Conservation (phyloP, 2,797 vertebrate genomes). For the Poeciliopsis paucimaculata region DNA sequence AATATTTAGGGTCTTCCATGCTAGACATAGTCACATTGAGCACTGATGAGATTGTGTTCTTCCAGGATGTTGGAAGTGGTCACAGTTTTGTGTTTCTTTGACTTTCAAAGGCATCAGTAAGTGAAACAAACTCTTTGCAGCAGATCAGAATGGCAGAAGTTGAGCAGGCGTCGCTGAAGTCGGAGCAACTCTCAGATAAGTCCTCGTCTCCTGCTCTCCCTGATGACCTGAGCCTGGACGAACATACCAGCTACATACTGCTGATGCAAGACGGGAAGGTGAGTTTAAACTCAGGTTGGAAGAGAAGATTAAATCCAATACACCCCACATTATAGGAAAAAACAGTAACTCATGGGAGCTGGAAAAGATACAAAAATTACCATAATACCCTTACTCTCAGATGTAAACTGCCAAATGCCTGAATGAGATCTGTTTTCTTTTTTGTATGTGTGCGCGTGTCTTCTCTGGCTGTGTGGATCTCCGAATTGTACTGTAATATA, state of each 20-base stretch:
- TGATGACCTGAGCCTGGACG: constrained; percentile 91
- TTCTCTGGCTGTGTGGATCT: no score
- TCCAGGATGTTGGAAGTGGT: constrained; percentile 5
- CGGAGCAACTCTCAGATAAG: constrained; percentile 88
- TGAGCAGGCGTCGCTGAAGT: constrained; percentile 93
- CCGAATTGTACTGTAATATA: not conserved
- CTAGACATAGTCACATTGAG: not conserved
- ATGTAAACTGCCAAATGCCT: not conserved
- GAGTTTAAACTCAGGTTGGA: constrained; percentile 15
- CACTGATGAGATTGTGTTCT: constrained; percentile 8
- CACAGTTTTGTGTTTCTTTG: not conserved
- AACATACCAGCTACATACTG: constrained; percentile 83
- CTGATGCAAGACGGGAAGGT: constrained; percentile 86
- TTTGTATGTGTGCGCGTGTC: no score
- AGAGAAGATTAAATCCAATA: not conserved
- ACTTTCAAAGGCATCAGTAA: constrained; percentile 42
- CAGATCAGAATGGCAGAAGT: constrained; percentile 97
- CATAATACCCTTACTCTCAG: not conserved
- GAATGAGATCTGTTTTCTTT: not conserved
- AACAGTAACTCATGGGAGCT: not conserved
- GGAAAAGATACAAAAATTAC: not conserved
- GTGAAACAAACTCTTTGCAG: constrained; percentile 61
- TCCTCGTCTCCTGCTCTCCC: constrained; percentile 92
- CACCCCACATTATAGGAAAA: not conserved
- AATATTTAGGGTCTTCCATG: constrained; percentile 2